These are phyloP conservation scores for Piscicola geometra DNA, from an alignment of 2,888 invertebrate genomes.

Conservation along the genomic window DNA sequence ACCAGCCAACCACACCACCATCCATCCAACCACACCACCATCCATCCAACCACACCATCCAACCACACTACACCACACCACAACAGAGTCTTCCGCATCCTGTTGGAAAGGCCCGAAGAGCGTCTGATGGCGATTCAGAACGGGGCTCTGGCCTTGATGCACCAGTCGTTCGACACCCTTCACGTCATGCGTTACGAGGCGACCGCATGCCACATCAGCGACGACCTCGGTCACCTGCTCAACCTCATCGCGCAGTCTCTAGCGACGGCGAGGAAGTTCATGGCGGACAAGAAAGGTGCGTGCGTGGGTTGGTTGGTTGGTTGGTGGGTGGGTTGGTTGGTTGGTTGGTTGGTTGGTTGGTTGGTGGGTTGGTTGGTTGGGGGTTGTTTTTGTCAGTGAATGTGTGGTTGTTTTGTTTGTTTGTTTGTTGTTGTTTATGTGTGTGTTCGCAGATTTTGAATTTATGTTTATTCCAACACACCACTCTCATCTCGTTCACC, in stretches of 20 bases:
- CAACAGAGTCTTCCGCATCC: slow-evolving; percentile 67
- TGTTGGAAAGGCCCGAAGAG: slow-evolving; percentile 84
- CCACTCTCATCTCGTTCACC: neutral
- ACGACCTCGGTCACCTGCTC: slow-evolving; percentile 77
- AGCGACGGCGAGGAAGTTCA: slow-evolving; percentile 55
- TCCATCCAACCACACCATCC: slow-evolving; percentile 1
- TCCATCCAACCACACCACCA: neutral
- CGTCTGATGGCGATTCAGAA: slow-evolving; percentile 82
- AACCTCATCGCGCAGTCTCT: slow-evolving; percentile 58
- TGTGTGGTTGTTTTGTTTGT: slow-evolving; percentile 5
- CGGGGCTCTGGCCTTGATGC: slow-evolving; percentile 75
- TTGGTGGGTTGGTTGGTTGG: too few relatives aligned
- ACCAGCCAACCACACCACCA: neutral
- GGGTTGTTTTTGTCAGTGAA: neutral
- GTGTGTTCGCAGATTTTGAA: neutral
- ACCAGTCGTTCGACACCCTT: slow-evolving; percentile 66
- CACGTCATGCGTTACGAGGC: slow-evolving; percentile 92
- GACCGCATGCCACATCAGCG: slow-evolving; percentile 77
- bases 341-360: too few relatives aligned
- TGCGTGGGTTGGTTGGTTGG: neutral
- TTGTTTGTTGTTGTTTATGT: neutral
- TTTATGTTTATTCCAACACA: neutral
- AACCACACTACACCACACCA: neutral
- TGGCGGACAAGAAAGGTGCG: slow-evolving; percentile 44
- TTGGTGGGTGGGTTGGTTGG: too few relatives aligned